Percentiles rank a stretch among this genome's conserved stretches.
Conservation (phyloP, 1,140 invertebrate species). For the Lasioglossum albipes region DNA sequence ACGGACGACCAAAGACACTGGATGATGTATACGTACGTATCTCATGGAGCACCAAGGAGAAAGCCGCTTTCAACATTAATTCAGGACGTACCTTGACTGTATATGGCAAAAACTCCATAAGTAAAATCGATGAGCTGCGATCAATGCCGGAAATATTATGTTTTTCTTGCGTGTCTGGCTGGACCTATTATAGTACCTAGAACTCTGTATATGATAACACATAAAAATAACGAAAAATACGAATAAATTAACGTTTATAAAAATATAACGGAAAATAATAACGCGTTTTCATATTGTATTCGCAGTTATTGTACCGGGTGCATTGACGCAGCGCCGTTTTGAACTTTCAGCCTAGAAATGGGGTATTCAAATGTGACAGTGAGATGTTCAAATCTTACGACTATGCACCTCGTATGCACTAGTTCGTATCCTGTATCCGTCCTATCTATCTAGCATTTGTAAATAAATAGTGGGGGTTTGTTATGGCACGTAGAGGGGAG, state of each 20-base stretch:
- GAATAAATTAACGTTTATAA: not conserved
- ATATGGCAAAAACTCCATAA: not conserved
- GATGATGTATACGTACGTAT: constrained; percentile 8
- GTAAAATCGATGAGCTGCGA: constrained; percentile 3
- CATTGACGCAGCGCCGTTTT: too few relatives aligned
- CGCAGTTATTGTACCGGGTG: too few relatives aligned
- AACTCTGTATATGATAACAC: not conserved
- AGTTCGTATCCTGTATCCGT: too few relatives aligned
- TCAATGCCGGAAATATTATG: not conserved
- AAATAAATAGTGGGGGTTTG: not conserved
- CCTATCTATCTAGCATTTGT: not conserved
- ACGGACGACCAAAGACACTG: constrained; percentile 32
- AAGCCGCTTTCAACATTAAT: constrained; percentile 42
- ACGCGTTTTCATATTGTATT: too few relatives aligned
- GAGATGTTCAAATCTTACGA: not conserved
- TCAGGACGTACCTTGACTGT: constrained; percentile 25
- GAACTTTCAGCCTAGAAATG: too few relatives aligned
- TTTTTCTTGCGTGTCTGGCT: not conserved
- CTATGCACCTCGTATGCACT: not conserved
- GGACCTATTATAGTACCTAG: not conserved
- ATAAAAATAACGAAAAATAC: not conserved
- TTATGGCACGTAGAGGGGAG: not conserved
- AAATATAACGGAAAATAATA: too few relatives aligned
- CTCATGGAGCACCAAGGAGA: constrained; percentile 32
- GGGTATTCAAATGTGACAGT: too few relatives aligned